Base-by-base conservation (phyloP, 2,888 invertebrate species). In the Lingula anatina region DNA sequence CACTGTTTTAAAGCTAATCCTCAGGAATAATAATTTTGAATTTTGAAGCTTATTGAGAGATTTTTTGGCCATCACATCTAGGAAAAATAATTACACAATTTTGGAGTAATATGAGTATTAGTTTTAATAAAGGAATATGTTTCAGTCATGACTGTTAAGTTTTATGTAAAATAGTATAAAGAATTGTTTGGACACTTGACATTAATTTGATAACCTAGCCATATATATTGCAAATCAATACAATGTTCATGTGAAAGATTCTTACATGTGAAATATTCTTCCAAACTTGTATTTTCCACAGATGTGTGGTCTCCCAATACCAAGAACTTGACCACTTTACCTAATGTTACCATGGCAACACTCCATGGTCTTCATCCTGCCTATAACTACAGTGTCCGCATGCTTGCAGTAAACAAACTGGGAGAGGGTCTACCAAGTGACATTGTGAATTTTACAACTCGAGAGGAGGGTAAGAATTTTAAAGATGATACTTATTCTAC, bases 391-490 rank as follows among this genome's bases (percentile, higher is more conserved):
- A 89, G 91, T 72, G 83, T 93, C 64, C 83, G 92, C 63, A 87
- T 93, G 68, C 84, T 91, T 62, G 92, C 92, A 7, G 90, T 90
- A 75, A 93, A 93, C 78, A 84, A 89, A 66, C 81, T 93, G 57
- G 93, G 93, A 2, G 84, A 87, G 59, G 90, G 92, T 62, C 88
- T 89, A 67, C 89, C 85, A 52, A 90, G 90, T 2, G 85, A 87
- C 56, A 79, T 83, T 0, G 85, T 88, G 5, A 84, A 87, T 5
- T 85, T 89, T 3, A 86, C 86, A 70, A 90, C 90, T 1, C 85
- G 88, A 66, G 90, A 91, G 79, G 92, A 92, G 83, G 85, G 86
- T 85, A 53, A 48, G 40, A 40, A 7, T 4, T 40, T 21, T 40
- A 40, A 40, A 40, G 23, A 15, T 4, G 3, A 15, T 40, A 23